phyloP scores from a whole-genome alignment of 2,797 vertebrate genomes.

The Microctenopoma lineatum region DNA sequence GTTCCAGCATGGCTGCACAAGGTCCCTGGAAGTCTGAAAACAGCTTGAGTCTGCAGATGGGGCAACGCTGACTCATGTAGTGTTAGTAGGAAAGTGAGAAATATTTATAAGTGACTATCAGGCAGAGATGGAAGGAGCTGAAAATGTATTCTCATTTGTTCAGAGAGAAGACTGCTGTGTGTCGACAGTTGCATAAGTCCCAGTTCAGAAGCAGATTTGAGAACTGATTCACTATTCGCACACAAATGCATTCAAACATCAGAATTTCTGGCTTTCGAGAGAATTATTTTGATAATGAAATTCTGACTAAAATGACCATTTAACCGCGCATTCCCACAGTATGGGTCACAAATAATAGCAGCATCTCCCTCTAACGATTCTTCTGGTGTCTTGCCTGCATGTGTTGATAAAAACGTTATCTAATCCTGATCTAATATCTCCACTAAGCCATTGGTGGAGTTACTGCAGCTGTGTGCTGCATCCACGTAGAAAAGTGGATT shows the following conservation, averaged over 20 bases:
- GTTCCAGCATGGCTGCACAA: conserved; percentile 18
- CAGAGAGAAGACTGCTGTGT: not conserved
- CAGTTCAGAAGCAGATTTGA: not conserved
- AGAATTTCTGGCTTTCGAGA: conserved; percentile 4
- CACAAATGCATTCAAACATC: conserved; percentile 9
- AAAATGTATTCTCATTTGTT: conserved; percentile 20
- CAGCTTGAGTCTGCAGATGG: conserved; percentile 56
- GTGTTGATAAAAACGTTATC: conserved; percentile 6
- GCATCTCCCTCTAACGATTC: not conserved
- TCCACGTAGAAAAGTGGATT: not conserved
- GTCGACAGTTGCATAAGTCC: conserved; percentile 1
- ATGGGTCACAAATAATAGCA: not conserved
- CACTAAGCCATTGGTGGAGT: not conserved
- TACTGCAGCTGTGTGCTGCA: not conserved
- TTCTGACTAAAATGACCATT: not conserved
- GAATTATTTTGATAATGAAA: conserved; percentile 1
- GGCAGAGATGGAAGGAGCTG: conserved; percentile 9
- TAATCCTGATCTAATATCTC: not conserved
- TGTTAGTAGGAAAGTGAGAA: conserved; percentile 43
- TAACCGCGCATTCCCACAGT: not conserved
- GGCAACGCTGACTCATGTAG: conserved; percentile 49
- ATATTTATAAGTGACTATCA: conserved; percentile 23
- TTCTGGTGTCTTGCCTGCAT: not conserved
- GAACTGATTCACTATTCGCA: conserved; percentile 12
- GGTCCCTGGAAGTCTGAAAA: conserved; percentile 38